A percentile compares a stretch with the other conserved stretches of the same genome.
Conservation (phyloP, 2,113 vertebrate species). For the Lycocorax pyrrhopterus region DNA sequence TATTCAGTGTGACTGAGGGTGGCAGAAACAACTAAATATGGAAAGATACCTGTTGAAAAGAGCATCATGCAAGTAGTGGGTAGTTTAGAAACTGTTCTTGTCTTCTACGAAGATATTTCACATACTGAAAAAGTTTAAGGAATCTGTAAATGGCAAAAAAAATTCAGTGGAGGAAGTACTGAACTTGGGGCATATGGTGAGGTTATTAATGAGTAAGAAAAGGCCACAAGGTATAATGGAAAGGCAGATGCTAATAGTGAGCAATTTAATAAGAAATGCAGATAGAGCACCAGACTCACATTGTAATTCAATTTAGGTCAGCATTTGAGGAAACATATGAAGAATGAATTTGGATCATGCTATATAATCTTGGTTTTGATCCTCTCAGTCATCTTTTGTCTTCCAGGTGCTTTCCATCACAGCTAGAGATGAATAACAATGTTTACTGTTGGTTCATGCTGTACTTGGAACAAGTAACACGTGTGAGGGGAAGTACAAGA, state of each 20-base stretch:
- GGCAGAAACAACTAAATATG: background rate
- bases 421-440: background rate
- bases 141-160: background rate
- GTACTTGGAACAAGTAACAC: conserved; percentile 2
- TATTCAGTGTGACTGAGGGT: background rate
- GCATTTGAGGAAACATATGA: conserved; percentile 30
- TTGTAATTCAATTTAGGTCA: conserved; percentile 41
- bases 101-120: background rate
- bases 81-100: background rate
- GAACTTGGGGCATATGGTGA: conserved; percentile 16
- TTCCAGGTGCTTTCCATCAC: conserved; percentile 34
- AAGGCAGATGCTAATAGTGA: conserved; percentile 44
- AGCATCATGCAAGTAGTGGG: background rate
- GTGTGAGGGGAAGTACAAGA: background rate
- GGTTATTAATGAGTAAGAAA: conserved; percentile 38
- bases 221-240: conserved; percentile 32
- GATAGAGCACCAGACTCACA: background rate
- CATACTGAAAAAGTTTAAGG: background rate
- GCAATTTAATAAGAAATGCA: conserved; percentile 56
- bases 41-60: background rate
- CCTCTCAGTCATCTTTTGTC: background rate
- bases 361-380: background rate
- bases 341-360: conserved; percentile 27
- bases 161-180: background rate
- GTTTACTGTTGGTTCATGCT: background rate